Conservation (phyloP, 2,113 vertebrate genomes). For the Holacanthus passer region DNA sequence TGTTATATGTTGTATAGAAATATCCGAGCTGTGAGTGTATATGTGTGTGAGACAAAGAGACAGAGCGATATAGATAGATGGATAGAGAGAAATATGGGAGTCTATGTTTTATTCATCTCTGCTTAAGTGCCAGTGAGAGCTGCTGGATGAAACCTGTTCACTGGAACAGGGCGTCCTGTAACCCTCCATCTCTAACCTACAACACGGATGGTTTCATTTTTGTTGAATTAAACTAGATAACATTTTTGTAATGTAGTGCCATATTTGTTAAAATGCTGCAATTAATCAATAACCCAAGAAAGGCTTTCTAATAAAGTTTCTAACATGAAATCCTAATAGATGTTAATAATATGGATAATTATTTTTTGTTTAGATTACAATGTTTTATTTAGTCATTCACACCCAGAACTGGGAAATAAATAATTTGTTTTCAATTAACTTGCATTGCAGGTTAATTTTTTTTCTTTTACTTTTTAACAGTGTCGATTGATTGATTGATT, state of each 20-base stretch:
- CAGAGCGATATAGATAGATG: constrained; percentile 28
- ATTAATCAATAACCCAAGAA: not conserved
- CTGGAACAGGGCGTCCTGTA: constrained; percentile 5
- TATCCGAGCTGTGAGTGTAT: not conserved
- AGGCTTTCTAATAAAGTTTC: not conserved
- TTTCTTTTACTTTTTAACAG: not conserved
- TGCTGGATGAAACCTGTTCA: constrained; percentile 7
- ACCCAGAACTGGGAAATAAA: not conserved
- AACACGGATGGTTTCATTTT: not conserved
- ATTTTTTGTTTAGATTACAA: not conserved
- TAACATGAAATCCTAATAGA: not conserved
- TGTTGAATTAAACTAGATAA: not conserved
- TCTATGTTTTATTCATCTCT: constrained; percentile 75
- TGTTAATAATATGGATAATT: not conserved
- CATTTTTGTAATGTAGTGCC: not conserved
- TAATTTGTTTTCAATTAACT: not conserved
- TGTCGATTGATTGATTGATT: not conserved
- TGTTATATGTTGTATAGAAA: not conserved
- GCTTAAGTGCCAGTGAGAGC: constrained; percentile 56
- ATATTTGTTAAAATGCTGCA: not conserved
- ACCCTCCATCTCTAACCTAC: not conserved
- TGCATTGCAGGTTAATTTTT: not conserved
- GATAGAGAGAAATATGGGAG: constrained; percentile 16
- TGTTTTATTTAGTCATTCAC: not conserved
- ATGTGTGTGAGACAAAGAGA: constrained; percentile 20